Percentiles rank a stretch among this genome's conserved stretches.
Conservation (phyloP, 2,113 vertebrate genomes). For the Pampusana beccarii region DNA sequence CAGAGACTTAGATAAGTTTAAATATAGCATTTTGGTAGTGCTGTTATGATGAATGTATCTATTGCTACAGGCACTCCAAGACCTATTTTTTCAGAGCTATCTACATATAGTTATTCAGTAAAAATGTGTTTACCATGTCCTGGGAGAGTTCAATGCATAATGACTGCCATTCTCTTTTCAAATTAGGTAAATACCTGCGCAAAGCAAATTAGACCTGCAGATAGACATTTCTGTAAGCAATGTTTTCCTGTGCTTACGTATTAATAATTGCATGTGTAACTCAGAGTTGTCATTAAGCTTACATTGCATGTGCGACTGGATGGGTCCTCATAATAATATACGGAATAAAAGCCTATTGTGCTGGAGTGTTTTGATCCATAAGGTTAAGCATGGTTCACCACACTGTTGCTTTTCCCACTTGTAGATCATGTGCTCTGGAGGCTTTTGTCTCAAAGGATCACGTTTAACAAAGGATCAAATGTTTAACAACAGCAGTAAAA, state of each 20-base stretch:
- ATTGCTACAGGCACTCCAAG: background rate
- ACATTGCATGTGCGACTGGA: background rate
- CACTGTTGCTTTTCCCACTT: background rate
- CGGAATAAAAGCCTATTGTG: background rate
- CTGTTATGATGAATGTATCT: conserved; percentile 10
- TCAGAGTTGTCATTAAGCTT: background rate
- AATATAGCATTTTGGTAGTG: conserved; percentile 28
- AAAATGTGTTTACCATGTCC: background rate
- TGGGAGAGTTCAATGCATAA: conserved; percentile 3
- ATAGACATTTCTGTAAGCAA: background rate
- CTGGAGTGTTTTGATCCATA: background rate
- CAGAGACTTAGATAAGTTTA: conserved; percentile 34
- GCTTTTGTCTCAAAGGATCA: background rate
- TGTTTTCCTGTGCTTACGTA: background rate
- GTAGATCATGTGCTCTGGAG: background rate
- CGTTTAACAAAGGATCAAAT: fast-evolving
- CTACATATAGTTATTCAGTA: background rate
- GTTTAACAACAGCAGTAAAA: background rate
- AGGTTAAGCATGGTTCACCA: background rate
- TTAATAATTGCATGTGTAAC: background rate
- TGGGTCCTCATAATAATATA: background rate
- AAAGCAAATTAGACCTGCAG: background rate
- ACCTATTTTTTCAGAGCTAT: conserved; percentile 24
- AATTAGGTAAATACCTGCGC: background rate
- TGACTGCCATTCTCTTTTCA: background rate